A percentile compares a stretch with the other conserved stretches of the same genome.
Evolutionary conservation across 1,140 invertebrate genomes (phyloP).

Genomic region (Cheumatopsyche charites): DNA sequence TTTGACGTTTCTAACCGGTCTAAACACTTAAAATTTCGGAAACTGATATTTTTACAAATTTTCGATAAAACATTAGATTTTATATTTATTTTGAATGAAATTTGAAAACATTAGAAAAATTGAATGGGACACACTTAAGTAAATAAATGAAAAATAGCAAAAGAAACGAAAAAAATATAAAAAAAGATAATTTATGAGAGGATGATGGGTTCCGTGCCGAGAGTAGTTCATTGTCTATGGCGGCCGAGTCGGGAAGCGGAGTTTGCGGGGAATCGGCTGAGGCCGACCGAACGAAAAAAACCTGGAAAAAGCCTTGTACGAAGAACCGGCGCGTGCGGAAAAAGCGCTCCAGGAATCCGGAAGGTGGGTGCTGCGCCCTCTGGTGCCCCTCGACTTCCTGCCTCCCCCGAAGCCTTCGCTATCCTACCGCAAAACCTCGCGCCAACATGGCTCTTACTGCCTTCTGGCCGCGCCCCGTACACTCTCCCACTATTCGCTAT

Average conservation of each 20-base stretch:
- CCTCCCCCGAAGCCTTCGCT: too few species aligned
- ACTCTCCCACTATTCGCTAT: neutral
- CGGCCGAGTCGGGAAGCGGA: neutral
- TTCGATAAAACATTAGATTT: too few species aligned
- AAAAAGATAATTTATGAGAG: neutral
- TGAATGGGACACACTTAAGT: neutral
- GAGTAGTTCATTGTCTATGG: neutral
- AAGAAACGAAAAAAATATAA: neutral
- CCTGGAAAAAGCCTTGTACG: conserved; percentile 52
- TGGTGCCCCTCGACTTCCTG: neutral
- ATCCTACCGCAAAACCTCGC: too few species aligned
- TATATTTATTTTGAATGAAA: neutral
- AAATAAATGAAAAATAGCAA: too few species aligned
- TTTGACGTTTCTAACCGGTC: too few species aligned
- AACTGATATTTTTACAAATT: too few species aligned
- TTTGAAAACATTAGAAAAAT: neutral
- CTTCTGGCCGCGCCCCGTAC: conserved; percentile 29
- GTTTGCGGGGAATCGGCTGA: neutral
- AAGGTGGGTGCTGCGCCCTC: conserved; percentile 52
- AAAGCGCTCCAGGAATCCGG: conserved; percentile 59
- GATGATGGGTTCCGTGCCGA: neutral
- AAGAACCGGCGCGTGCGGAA: conserved; percentile 49
- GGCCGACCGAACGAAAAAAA: conserved; percentile 55
- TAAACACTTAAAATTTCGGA: too few species aligned
- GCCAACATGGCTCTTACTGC: conserved; percentile 40